Evolutionary conservation across 2,888 invertebrate species (phyloP).

Genomic region (Dicroscelio sp.): DNA sequence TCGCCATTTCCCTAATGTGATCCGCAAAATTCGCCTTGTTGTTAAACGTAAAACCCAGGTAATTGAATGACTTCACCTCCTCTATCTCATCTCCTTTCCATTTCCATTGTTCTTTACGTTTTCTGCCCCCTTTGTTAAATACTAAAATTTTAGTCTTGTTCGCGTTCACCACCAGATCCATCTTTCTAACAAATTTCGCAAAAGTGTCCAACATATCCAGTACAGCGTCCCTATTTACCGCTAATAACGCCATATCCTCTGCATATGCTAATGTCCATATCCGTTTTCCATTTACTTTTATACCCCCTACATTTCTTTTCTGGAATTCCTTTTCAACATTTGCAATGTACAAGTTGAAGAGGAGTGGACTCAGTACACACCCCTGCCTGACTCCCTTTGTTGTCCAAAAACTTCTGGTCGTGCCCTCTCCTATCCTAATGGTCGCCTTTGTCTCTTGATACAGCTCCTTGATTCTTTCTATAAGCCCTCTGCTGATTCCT

Average conservation of each 20-base stretch:
- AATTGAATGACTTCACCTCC: neutral
- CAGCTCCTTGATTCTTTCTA: conserved; percentile 4
- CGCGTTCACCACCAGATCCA: conserved; percentile 11
- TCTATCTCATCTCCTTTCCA: conserved; percentile 16
- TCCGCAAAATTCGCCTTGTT: neutral
- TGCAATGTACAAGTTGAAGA: neutral
- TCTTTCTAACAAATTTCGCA: conserved; percentile 1
- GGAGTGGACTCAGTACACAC: neutral
- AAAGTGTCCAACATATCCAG: conserved; percentile 33
- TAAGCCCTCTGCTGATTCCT: neutral
- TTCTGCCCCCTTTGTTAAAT: conserved; percentile 3
- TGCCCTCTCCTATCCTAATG: neutral
- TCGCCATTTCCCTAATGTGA: neutral
- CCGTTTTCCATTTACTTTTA: neutral
- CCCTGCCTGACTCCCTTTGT: neutral
- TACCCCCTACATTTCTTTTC: neutral
- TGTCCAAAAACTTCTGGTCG: neutral
- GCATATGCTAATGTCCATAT: neutral
- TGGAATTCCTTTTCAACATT: neutral
- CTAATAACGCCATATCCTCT: conserved; percentile 42
- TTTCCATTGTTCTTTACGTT: neutral
- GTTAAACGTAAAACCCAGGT: conserved; percentile 3
- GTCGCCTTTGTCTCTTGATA: neutral
- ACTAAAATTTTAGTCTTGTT: conserved; percentile 44
- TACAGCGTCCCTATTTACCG: conserved; percentile 9